phyloP scores from a whole-genome alignment of 2,888 invertebrate genomes.

The Lottia scabra region DNA sequence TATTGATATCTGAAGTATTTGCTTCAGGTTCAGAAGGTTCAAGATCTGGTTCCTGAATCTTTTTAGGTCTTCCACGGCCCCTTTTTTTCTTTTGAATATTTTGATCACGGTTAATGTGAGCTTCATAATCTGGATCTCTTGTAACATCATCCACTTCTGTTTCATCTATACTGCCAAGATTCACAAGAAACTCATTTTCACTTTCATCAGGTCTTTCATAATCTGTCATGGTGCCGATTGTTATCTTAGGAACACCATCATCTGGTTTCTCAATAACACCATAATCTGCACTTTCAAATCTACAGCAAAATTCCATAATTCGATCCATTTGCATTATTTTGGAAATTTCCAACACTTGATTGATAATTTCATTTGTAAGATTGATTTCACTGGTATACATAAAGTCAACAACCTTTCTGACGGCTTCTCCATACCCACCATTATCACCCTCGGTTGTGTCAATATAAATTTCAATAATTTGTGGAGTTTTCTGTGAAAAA shows the following conservation, averaged over 20 bases:
- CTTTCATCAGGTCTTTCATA: conserved; percentile 6
- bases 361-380: conserved; percentile 40
- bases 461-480: conserved; percentile 66
- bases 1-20: conserved; percentile 26
- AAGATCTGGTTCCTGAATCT: conserved; percentile 22
- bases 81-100: background rate
- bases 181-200: conserved; percentile 18
- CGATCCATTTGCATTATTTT: conserved; percentile 63
- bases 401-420: conserved; percentile 60
- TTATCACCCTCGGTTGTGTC: conserved; percentile 52
- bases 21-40: conserved; percentile 21
- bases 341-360: conserved; percentile 60
- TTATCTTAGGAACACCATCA: background rate
- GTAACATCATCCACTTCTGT: background rate
- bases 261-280: background rate
- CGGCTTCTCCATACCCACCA: conserved; percentile 54
- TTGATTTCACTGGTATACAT: conserved; percentile 62
- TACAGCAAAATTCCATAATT: conserved; percentile 44
- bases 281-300: conserved; percentile 28
- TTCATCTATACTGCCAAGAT: background rate
- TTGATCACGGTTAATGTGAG: background rate
- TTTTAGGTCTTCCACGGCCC: conserved; percentile 32
- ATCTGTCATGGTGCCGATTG: conserved; percentile 7
- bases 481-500: conserved; percentile 63
- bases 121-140: conserved; percentile 6